phyloP scores from a whole-genome alignment of 1,140 invertebrate species.

The Uloborus diversus region DNA sequence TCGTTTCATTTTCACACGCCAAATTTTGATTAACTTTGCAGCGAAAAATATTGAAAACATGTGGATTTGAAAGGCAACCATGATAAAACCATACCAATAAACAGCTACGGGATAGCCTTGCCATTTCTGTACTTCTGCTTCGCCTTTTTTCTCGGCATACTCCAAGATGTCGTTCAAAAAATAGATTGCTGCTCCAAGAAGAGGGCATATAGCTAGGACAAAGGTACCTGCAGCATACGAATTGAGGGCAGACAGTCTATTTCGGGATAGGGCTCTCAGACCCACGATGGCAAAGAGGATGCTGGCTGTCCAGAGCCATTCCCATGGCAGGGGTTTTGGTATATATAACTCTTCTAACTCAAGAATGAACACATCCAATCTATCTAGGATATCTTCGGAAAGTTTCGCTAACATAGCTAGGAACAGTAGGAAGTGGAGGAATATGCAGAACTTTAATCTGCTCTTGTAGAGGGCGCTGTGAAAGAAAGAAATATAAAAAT shows the following conservation, averaged over 20 bases:
- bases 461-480: conserved; percentile 91
- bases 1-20: conserved; percentile 67
- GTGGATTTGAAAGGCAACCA: conserved; percentile 89
- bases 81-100: conserved; percentile 92
- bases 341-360: conserved; percentile 93
- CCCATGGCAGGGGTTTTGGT: conserved; percentile 90
- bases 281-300: conserved; percentile 85
- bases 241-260: conserved; percentile 77
- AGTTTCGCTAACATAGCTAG: conserved; percentile 91
- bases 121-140: conserved; percentile 59
- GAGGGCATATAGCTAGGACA: conserved; percentile 80
- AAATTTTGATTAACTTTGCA: conserved; percentile 83
- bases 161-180: conserved; percentile 86
- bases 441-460: conserved; percentile 89
- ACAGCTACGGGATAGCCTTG: conserved; percentile 90
- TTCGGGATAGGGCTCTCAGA: conserved; percentile 84
- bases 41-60: conserved; percentile 89
- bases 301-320: conserved; percentile 92
- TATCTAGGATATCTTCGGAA: conserved; percentile 86
- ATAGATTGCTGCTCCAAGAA: conserved; percentile 81
- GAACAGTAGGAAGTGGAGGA: conserved; percentile 89
- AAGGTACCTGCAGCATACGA: conserved; percentile 84
- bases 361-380: conserved; percentile 90
- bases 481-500: conserved; percentile 62
- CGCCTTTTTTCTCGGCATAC: conserved; percentile 74